Base-by-base conservation (phyloP, 2,113 vertebrate species). In the Stigmatopora nigra region DNA sequence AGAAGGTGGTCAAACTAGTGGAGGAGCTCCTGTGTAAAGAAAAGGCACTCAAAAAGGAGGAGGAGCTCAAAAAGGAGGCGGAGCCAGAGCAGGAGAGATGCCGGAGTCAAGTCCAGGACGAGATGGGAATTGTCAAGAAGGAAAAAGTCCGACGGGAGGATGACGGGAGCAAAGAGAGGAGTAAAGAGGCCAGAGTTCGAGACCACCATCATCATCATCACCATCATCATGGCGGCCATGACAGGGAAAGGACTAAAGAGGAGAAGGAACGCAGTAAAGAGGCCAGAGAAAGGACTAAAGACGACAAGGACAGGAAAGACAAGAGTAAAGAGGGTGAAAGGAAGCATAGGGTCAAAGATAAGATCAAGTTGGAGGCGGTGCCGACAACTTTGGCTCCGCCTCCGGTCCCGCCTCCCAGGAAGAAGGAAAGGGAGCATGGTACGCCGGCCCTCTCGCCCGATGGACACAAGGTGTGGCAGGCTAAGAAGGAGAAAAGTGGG, bases 401-500 rank as follows among this genome's bases (percentile, higher is more conserved):
- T 3, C 25, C 3, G 25, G 25, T 3, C 25, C 25, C 25, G 25
- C 25, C 25, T 3, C 25, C 25, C 25, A 31, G 17, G 46, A 60
- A 44, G 70, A 82, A 67, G 59, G 87, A 89, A 53, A 85, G 78
- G 75, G 87, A 89, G 73, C 77, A 78, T 0, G 77, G 84, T 8
- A 80, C 77, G 20, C 82, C 83, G 15, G n/a, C 70, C 25, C 25
- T 31, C 25, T 31, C 25, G 25, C 25, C 25, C 10, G 76, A 84
- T n/a, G 84, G 82, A 83, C 82, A 85, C 67, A 89, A 88, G 75
- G 73, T 78, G 16, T 77, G 75, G 0, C 84, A 86, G 3, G 84
- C 84, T 38, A 89, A 87, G 76, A 88, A 87, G 65, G 86, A 89
- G 65, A 89, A 84, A 47, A 90, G 78, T 82, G 92, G 83, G 76